phyloP scores from a whole-genome alignment of 2,888 invertebrate species.

The Anaspis maculata region DNA sequence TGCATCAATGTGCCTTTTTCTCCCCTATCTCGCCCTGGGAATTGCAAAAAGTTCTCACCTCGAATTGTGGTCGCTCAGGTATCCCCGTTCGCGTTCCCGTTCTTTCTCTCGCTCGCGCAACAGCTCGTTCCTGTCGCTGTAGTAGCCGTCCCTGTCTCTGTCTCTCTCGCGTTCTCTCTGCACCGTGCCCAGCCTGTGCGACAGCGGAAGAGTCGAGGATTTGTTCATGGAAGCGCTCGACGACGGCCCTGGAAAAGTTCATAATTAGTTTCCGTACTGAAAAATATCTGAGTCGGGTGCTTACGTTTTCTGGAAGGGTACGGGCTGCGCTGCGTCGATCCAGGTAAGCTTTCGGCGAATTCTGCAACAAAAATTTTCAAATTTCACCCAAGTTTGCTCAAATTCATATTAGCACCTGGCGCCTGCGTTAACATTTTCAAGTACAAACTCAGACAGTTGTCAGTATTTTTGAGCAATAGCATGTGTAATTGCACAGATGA shows the following conservation, averaged over 20 bases:
- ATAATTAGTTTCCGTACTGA: constrained; percentile 5
- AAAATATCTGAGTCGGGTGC: constrained; percentile 38
- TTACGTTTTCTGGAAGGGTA: constrained; percentile 79
- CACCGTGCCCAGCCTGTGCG: constrained; percentile 60
- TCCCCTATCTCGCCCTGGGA: too few species aligned
- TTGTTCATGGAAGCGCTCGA: constrained; percentile 65
- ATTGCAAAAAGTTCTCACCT: constrained; percentile 44
- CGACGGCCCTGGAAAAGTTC: constrained; percentile 44
- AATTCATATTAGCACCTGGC: too few species aligned
- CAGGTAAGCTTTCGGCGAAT: constrained; percentile 79
- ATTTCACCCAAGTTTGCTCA: too few species aligned
- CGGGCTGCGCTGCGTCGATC: constrained; percentile 77
- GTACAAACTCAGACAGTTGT: too few species aligned
- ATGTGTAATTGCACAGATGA: too few species aligned
- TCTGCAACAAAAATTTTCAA: constrained; percentile 54
- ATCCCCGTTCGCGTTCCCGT: constrained; percentile 58
- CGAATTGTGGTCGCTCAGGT: constrained; percentile 73
- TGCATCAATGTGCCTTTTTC: too few species aligned
- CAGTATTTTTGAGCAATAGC: too few species aligned
- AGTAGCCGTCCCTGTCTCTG: constrained; percentile 69
- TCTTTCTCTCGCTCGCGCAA: constrained; percentile 65
- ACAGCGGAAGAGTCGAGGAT: constrained; percentile 74
- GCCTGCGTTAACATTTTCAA: too few species aligned
- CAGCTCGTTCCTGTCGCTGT: constrained; percentile 82
- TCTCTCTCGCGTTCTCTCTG: constrained; percentile 47